Evolutionary conservation across 2,113 vertebrate species (phyloP).

Genomic region (Bos javanicus): DNA sequence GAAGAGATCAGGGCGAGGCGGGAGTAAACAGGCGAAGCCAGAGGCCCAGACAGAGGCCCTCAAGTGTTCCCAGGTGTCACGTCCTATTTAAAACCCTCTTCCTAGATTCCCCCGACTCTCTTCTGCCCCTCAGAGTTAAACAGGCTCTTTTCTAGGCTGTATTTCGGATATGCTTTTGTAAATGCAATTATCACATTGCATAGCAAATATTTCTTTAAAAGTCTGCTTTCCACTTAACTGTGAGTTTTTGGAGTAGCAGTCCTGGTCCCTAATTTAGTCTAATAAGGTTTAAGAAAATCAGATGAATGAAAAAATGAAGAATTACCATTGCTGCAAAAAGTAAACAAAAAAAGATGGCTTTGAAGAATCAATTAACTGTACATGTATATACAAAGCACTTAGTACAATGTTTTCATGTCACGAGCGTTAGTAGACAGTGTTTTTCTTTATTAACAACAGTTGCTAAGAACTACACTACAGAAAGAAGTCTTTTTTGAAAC

Average conservation of each 20-base stretch:
- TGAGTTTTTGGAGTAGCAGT: neutral
- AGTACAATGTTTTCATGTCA: neutral
- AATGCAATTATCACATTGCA: neutral
- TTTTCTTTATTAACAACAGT: conserved; percentile 7
- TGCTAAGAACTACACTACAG: neutral
- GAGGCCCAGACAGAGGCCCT: neutral
- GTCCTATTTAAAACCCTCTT: neutral
- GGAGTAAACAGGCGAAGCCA: neutral
- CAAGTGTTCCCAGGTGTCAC: neutral
- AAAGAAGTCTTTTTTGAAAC: neutral
- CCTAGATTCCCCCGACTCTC: neutral
- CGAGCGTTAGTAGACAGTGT: neutral
- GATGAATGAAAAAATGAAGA: neutral
- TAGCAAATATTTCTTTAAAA: neutral
- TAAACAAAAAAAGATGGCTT: neutral
- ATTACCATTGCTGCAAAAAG: neutral
- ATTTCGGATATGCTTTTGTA: neutral
- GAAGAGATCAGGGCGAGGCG: neutral
- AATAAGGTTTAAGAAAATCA: neutral
- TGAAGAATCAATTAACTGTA: neutral
- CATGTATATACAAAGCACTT: neutral
- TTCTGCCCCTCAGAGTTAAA: neutral
- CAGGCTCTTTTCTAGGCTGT: neutral
- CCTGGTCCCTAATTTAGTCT: neutral
- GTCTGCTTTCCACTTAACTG: neutral